Percentiles rank a stretch among this genome's conserved stretches.
phyloP scores from a whole-genome alignment of 2,888 invertebrate genomes.

The Plagodis pulveraria region DNA sequence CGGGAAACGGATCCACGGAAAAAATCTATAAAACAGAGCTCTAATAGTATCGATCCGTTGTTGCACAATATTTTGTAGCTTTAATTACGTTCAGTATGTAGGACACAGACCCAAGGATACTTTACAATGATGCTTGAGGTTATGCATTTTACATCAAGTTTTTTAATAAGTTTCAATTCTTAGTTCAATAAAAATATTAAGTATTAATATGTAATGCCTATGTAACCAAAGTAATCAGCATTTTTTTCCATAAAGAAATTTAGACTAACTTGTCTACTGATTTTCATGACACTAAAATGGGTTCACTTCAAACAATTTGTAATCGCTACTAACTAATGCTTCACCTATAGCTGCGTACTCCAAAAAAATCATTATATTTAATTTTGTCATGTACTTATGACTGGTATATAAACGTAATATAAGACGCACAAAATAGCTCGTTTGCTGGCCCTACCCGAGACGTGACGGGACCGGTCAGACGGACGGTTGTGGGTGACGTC shows the following conservation, averaged over 20 bases:
- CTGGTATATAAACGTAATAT: not conserved
- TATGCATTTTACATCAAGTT: no score
- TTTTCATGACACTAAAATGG: no score
- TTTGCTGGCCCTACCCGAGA: not conserved
- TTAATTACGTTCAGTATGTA: slow-evolving; percentile 40
- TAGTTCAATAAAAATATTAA: no score
- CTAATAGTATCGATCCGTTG: slow-evolving; percentile 61
- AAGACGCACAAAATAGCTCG: slow-evolving; percentile 16
- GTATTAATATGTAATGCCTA: no score
- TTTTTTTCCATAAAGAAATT: no score
- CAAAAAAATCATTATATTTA: slow-evolving; percentile 3
- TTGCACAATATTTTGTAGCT: slow-evolving; percentile 55
- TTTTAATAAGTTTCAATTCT: no score
- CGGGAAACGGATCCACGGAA: slow-evolving; percentile 74
- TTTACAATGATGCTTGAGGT: not conserved
- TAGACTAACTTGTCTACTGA: no score
- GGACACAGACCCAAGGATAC: slow-evolving; percentile 10
- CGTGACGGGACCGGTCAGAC: slow-evolving; percentile 15
- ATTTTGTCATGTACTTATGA: not conserved
- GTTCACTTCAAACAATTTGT: no score
- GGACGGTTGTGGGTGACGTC: slow-evolving; percentile 23
- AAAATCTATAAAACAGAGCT: slow-evolving; percentile 55
- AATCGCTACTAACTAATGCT: slow-evolving; percentile 3
- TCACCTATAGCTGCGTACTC: not conserved
- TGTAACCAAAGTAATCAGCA: no score